These are phyloP conservation scores for Lasioglossum zephyrum DNA, from an alignment of 2,888 invertebrate species.

Conservation along the genomic window DNA sequence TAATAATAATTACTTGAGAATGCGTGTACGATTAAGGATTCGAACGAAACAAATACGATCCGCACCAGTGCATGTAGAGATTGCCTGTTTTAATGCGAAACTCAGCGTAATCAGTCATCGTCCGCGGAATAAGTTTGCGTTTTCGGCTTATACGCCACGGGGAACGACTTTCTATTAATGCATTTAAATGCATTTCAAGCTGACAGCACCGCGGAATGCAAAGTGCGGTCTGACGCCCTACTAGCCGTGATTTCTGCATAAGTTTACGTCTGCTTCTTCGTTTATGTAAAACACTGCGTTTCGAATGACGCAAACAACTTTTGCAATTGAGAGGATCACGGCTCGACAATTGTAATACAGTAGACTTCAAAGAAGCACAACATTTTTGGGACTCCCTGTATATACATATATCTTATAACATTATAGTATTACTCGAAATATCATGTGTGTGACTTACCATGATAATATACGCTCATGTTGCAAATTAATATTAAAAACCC, in stretches of 20 bases:
- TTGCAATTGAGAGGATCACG: background rate
- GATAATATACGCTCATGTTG: too few species aligned
- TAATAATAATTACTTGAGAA: background rate
- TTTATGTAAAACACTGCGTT: background rate
- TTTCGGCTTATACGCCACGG: background rate
- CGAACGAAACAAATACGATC: background rate
- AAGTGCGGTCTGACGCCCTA: background rate
- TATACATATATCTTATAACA: too few species aligned
- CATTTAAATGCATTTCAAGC: conserved; percentile 27
- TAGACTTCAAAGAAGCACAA: too few species aligned
- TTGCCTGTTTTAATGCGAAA: background rate
- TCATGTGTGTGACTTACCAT: too few species aligned
- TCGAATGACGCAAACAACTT: conserved; percentile 10
- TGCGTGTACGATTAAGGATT: background rate
- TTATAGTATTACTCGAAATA: too few species aligned
- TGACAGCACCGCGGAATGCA: conserved; percentile 6
- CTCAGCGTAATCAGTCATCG: background rate
- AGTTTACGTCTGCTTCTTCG: background rate
- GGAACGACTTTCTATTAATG: conserved; percentile 25
- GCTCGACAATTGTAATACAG: background rate
- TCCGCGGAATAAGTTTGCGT: background rate
- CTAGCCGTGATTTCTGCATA: conserved; percentile 7
- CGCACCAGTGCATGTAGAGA: background rate
- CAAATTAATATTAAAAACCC: too few species aligned
- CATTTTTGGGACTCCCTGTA: too few species aligned